Conservation (phyloP, 1,140 invertebrate genomes). For the Drosophila serrata region DNA sequence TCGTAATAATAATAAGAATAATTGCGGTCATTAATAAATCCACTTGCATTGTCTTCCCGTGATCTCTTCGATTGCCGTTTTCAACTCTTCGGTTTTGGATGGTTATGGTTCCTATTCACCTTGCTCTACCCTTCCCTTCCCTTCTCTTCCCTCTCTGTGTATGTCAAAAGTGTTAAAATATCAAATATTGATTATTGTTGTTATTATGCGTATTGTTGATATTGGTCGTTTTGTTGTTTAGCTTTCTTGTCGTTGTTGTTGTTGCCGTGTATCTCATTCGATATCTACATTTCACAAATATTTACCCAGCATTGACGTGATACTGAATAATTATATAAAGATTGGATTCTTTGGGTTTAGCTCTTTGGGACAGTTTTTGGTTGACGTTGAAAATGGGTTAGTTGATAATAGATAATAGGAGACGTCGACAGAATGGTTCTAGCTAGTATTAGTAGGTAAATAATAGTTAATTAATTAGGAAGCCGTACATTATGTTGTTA, state of each 20-base stretch:
- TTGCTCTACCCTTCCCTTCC: background rate
- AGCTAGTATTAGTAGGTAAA: no score
- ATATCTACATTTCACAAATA: slow-evolving; percentile 74
- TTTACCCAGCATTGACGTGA: slow-evolving; percentile 78
- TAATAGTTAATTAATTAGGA: background rate
- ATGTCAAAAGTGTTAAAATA: slow-evolving; percentile 81
- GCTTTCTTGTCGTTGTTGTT: slow-evolving; percentile 36
- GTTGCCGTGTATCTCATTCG: slow-evolving; percentile 42
- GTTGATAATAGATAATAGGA: background rate
- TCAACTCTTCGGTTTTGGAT: slow-evolving; percentile 4
- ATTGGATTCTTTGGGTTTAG: slow-evolving; percentile 48
- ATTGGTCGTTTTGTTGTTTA: slow-evolving; percentile 38
- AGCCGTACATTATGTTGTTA: no score
- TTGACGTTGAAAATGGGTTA: background rate
- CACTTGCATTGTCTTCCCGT: slow-evolving; percentile 74
- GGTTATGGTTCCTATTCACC: slow-evolving; percentile 14
- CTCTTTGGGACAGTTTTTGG: slow-evolving; percentile 5
- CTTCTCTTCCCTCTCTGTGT: slow-evolving; percentile 17
- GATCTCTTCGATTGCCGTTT: slow-evolving; percentile 46
- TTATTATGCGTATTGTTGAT: slow-evolving; percentile 70
- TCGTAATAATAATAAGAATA: slow-evolving; percentile 83
- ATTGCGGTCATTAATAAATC: slow-evolving; percentile 83
- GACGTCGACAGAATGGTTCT: background rate
- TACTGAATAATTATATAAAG: slow-evolving; percentile 81
- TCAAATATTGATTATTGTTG: slow-evolving; percentile 82